These are phyloP conservation scores for Ormia ochracea DNA, from an alignment of 2,888 invertebrate genomes.

Conservation along the genomic window DNA sequence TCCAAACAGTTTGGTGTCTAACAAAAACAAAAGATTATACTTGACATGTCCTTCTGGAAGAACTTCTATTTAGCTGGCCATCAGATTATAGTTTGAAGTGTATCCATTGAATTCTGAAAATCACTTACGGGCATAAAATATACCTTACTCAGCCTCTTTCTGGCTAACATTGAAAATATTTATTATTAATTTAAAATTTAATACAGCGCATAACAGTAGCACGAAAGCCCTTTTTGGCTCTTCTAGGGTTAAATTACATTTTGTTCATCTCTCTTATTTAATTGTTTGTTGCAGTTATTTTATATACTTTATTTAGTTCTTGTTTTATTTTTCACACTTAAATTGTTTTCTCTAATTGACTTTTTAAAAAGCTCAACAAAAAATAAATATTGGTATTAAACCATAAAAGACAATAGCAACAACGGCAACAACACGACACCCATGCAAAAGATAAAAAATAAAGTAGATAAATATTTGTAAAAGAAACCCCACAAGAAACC, in stretches of 20 bases:
- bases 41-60: no score
- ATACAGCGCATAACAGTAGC: no score
- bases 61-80: no score
- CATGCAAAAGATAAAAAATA: conserved; percentile 10
- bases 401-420: conserved; percentile 39
- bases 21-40: no score
- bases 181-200: no score
- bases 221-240: neutral
- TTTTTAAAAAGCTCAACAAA: conserved; percentile 59
- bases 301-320: conserved; percentile 20
- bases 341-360: conserved; percentile 60
- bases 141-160: no score
- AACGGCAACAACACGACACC: neutral
- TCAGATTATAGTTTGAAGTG: no score
- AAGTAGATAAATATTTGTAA: conserved; percentile 21
- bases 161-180: no score
- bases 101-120: no score
- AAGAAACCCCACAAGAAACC: conserved; percentile 60
- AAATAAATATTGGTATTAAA: conserved; percentile 52
- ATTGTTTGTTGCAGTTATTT: conserved; percentile 23
- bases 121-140: no score
- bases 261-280: conserved; percentile 24
- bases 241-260: conserved; percentile 35
- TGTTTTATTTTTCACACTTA: conserved; percentile 54
- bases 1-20: no score